Evolutionary conservation across 1,140 invertebrate species (phyloP), one percentile per base, ranked within the genome.

Genomic region (Trigoniulus corallinus): DNA sequence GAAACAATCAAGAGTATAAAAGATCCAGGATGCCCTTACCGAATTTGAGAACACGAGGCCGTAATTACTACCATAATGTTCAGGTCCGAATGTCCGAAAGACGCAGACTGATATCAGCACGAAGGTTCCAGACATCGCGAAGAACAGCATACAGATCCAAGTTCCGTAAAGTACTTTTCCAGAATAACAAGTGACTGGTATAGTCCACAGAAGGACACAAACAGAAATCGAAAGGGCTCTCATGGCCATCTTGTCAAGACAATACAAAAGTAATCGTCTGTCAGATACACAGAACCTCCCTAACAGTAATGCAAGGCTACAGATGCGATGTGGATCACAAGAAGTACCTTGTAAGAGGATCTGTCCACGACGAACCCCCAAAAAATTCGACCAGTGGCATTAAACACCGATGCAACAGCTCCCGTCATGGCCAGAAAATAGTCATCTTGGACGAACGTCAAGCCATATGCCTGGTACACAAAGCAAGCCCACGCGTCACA

Each of bases 371-470:
- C 23, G 15, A 48, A 47, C 1, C 71, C 71, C 71, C 71, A 73
- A 43, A 63, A 41, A n/a, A 73, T 58, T 34, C 71, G 51, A 2
- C 70, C 71, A 20, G 25, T 53, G 18, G 65, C 64, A 61, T 74
- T 74, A 58, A 66, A 71, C 29, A 72, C 56, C 15, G 71, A 64
- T n/a, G 68, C 62, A 40, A 72, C 54, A 0, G 71, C 63, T 2
- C 70, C 71, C 2, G 72, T 66, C 15, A 63, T 52, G 1, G 71
- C 66, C 45, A 73, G 60, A 53, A 68, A 72, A 23, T 64, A 59
- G 55, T 74, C 72, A 54, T 72, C 63, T 3, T 51, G 56, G 34
- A 73, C 70, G 55, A 68, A 70, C 4, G 62, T 66, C 51, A 68
- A 68, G 3, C 71, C 71, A 59, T 64, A 73, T 2, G 69, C 68